Conservation (phyloP, 2,797 vertebrate genomes). For the Rhabdophis nuchalis region DNA sequence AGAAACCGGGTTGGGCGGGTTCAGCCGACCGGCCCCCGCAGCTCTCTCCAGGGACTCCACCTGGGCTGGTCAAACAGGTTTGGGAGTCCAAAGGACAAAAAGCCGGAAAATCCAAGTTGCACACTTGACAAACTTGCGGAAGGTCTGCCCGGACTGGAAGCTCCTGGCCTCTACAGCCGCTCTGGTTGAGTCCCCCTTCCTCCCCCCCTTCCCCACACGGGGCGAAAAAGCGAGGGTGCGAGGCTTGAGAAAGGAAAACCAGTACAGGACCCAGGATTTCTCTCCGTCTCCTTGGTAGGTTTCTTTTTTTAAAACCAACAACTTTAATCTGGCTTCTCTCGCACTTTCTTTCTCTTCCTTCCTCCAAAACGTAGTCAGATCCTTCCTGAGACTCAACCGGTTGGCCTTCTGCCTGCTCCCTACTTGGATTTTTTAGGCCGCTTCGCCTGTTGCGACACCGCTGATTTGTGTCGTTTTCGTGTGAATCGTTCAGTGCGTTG, state of each 20-base stretch:
- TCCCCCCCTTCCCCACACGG: fast-evolving
- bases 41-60: background rate
- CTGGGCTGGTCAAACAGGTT: background rate
- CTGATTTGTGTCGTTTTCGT: fast-evolving
- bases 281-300: background rate
- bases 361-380: fast-evolving
- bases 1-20: background rate
- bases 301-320: too few relatives aligned
- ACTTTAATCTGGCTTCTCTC: background rate
- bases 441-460: background rate
- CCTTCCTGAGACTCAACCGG: background rate
- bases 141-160: background rate
- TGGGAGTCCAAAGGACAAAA: background rate
- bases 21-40: background rate
- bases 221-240: too few relatives aligned
- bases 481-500: fast-evolving
- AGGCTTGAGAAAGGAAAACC: background rate
- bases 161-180: background rate
- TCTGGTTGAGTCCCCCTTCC: background rate
- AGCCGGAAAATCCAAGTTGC: background rate
- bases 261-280: background rate
- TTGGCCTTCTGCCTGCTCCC: background rate
- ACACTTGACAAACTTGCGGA: background rate
- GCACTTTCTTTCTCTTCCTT: fast-evolving
- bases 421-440: background rate